phyloP scores from a whole-genome alignment of 2,113 vertebrate genomes.

The Nesoenas mayeri region DNA sequence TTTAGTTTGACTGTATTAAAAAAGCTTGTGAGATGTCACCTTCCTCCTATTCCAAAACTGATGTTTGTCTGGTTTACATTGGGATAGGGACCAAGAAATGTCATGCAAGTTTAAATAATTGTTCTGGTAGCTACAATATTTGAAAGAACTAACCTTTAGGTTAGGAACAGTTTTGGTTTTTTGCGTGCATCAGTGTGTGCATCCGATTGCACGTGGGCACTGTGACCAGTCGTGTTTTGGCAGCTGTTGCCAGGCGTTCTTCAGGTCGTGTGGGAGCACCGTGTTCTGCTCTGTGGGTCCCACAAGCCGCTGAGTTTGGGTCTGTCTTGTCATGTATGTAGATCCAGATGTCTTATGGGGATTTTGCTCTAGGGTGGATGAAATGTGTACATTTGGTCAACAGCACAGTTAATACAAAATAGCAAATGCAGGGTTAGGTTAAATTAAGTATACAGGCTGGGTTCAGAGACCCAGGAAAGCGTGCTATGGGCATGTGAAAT shows the following conservation, averaged over 20 bases:
- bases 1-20: background rate
- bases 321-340: background rate
- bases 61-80: background rate
- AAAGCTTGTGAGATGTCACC: background rate
- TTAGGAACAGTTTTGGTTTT: background rate
- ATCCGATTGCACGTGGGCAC: background rate
- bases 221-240: background rate
- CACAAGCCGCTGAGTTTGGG: background rate
- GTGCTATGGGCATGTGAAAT: background rate
- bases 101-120: background rate
- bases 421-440: background rate
- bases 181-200: background rate
- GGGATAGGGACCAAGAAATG: background rate
- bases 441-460: background rate
- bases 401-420: background rate
- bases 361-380: background rate
- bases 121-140: background rate
- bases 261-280: background rate
- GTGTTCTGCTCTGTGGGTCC: background rate
- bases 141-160: background rate
- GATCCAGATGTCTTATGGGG: rapidly evolving
- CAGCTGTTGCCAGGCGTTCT: background rate
- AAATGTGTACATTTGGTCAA: background rate
- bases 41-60: background rate
- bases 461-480: background rate